Conservation (phyloP, 2,888 invertebrate species). For the Gortyna flavago region DNA sequence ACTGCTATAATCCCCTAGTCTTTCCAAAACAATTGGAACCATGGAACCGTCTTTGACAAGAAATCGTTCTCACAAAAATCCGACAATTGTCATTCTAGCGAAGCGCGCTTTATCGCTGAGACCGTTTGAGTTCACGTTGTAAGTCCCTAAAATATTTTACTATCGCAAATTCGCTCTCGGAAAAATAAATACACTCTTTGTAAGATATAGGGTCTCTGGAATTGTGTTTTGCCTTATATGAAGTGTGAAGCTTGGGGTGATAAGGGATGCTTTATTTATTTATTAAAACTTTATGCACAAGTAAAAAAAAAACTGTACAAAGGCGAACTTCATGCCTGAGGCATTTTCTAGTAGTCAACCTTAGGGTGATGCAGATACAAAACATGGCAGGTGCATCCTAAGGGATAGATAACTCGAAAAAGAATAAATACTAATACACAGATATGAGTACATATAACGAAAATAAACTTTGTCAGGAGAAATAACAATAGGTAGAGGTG, state of each 20-base stretch:
- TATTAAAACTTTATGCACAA: too few relatives aligned
- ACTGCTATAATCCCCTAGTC: constrained; percentile 24
- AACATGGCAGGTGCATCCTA: too few relatives aligned
- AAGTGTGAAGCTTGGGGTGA: constrained; percentile 28
- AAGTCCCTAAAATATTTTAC: constrained; percentile 57
- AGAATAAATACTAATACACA: too few relatives aligned
- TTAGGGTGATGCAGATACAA: too few relatives aligned
- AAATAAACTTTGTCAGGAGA: too few relatives aligned
- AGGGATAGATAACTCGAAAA: too few relatives aligned
- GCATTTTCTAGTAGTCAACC: too few relatives aligned
- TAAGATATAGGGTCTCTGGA: constrained; percentile 24
- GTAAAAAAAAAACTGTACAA: too few relatives aligned
- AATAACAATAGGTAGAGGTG: too few relatives aligned
- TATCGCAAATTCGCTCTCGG: constrained; percentile 42
- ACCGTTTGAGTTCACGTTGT: constrained; percentile 52
- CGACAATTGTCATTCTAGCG: constrained; percentile 51
- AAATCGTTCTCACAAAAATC: constrained; percentile 49
- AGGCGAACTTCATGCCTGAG: too few relatives aligned
- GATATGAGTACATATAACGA: too few relatives aligned
- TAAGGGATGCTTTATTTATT: constrained; percentile 11
- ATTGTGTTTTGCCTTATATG: constrained; percentile 28
- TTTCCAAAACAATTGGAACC: constrained; percentile 36
- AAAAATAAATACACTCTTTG: constrained; percentile 52
- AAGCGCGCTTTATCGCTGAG: constrained; percentile 41
- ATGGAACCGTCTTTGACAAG: constrained; percentile 28